phyloP scores from a whole-genome alignment of 2,888 invertebrate species.

The Napeogenes sylphis region DNA sequence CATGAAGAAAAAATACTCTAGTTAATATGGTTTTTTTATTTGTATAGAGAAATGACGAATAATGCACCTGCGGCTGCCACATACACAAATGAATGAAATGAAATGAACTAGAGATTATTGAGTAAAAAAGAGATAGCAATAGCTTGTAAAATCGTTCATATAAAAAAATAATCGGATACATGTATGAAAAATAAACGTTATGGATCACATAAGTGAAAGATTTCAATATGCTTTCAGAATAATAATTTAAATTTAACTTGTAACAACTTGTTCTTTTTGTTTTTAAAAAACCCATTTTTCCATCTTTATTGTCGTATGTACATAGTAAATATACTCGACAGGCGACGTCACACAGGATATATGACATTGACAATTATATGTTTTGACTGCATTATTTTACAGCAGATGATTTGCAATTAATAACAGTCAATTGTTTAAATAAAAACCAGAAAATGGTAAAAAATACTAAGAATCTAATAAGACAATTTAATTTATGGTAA shows the following conservation, averaged over 20 bases:
- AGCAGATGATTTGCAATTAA: constrained; percentile 51
- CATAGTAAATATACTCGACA: no score
- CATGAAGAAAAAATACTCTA: constrained; percentile 59
- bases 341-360: background rate
- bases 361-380: constrained; percentile 10
- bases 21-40: constrained; percentile 45
- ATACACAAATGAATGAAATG: constrained; percentile 75
- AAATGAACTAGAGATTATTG: constrained; percentile 43
- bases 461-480: background rate
- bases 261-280: no score
- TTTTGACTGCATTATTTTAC: constrained; percentile 19
- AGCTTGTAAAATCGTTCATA: constrained; percentile 25
- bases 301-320: no score
- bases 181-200: constrained; percentile 12
- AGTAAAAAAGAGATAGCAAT: constrained; percentile 42
- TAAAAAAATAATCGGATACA: constrained; percentile 20
- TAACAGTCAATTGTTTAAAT: constrained; percentile 32
- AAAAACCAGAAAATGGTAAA: constrained; percentile 47
- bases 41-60: constrained; percentile 57
- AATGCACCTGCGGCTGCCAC: constrained; percentile 72
- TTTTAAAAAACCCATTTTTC: no score
- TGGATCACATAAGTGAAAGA: background rate
- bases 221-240: no score
- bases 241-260: no score
- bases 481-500: background rate